A percentile compares a stretch with the other conserved stretches of the same genome.
Conservation (phyloP, 2,113 vertebrate genomes). For the Oophaga pumilio region DNA sequence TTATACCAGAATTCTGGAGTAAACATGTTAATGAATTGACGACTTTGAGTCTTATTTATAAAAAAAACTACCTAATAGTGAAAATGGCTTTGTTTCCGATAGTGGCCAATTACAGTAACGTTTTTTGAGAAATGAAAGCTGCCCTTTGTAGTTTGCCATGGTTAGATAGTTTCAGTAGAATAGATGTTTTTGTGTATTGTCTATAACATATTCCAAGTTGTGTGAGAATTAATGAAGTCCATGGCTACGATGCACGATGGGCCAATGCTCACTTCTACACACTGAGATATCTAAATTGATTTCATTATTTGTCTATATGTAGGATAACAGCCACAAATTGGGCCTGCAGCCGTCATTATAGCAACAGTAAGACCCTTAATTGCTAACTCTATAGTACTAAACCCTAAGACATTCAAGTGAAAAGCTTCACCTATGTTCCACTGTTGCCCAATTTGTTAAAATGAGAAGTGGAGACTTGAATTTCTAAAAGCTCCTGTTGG, state of each 20-base stretch:
- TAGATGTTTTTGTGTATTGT: not conserved
- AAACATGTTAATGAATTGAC: too few relatives aligned
- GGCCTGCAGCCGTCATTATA: constrained; percentile 1
- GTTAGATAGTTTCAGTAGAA: not conserved
- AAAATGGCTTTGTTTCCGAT: not conserved
- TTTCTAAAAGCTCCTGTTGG: not conserved
- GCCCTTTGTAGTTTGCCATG: not conserved
- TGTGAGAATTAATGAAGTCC: not conserved
- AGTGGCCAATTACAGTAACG: not conserved
- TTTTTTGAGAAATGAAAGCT: not conserved
- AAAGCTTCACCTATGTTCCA: not conserved
- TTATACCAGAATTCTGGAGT: too few relatives aligned
- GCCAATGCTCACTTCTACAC: not conserved
- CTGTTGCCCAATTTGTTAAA: not conserved
- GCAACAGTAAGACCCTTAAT: not conserved
- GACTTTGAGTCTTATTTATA: too few relatives aligned
- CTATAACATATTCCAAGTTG: not conserved
- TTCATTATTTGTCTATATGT: not conserved
- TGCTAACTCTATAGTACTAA: not conserved
- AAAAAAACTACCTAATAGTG: too few relatives aligned
- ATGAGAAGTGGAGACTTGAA: not conserved
- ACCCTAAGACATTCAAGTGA: not conserved
- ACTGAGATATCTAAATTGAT: not conserved
- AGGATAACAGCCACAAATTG: not conserved
- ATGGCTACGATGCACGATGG: not conserved